Evolutionary conservation across 1,140 invertebrate species (phyloP).

Genomic region (Drosophila saltans): DNA sequence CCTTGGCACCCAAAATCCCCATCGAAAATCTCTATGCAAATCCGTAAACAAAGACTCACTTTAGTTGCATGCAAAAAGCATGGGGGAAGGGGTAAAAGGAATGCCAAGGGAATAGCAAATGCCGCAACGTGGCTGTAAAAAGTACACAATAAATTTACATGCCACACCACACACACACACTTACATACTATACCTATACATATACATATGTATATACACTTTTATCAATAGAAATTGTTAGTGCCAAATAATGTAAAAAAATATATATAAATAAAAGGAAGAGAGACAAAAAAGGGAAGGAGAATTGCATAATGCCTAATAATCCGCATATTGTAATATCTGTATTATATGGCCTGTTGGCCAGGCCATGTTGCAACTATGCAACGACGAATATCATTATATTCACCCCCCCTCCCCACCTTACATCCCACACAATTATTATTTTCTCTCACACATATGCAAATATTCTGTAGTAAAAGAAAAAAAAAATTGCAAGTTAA

Average conservation of each 20-base stretch:
- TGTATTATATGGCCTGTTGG: constrained; percentile 65
- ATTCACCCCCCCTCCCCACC: constrained; percentile 5
- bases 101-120: constrained; percentile 37
- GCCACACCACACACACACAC: constrained; percentile 50
- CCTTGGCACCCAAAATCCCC: constrained; percentile 68
- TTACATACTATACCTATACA: not conserved
- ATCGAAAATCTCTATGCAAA: constrained; percentile 62
- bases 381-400: constrained; percentile 76
- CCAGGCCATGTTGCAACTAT: constrained; percentile 48
- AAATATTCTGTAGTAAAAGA: constrained; percentile 58
- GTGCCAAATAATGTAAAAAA: constrained; percentile 54
- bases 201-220: constrained; percentile 15
- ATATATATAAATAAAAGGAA: constrained; percentile 6
- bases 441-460: constrained; percentile 28
- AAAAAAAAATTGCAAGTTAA: constrained; percentile 73
- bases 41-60: constrained; percentile 69
- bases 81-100: not conserved
- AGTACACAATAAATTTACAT: constrained; percentile 80
- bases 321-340: constrained; percentile 81
- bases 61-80: constrained; percentile 27
- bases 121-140: constrained; percentile 69
- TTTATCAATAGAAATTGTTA: constrained; percentile 80
- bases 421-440: constrained; percentile 8
- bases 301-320: constrained; percentile 78
- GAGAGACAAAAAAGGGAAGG: not conserved